Evolutionary conservation across 2,888 invertebrate genomes (phyloP), one percentile per base, ranked within the genome.

Genomic region (Criorhina ranunculi): DNA sequence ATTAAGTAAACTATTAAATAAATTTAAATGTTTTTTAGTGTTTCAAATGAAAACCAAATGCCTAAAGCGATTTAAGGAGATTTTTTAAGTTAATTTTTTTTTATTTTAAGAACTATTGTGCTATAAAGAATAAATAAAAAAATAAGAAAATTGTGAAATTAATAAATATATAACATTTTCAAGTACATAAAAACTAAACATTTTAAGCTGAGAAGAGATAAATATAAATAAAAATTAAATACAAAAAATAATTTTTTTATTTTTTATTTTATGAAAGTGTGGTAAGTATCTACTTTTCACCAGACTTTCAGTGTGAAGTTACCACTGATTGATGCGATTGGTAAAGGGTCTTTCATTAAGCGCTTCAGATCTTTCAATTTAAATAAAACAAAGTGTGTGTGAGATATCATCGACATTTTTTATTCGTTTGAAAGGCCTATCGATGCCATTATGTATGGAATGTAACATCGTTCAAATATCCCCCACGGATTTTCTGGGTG

Each of bases 31-130:
- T 12, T 12, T 49, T 12, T 46, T 49, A 62, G 44, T 24, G 12
- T 69, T 53, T 57, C n/a, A 72, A 51, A 59, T 31, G n/a, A 24
- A 12, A 79, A 53, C 53, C 42, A 67, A 73, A 55, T 60, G 67
- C 72, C 73, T 66, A 73, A 42, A 44, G 55, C 8, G 49, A 49
- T 60, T 37, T 9, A 35, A 17, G 24, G 57, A 11, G 31, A 51
- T 29, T 42, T 29, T 42, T 24, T 17, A 2, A 31, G 42, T 17
- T 51, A 12, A 42, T 72, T 51, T 49, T 19, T 33, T 59, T 40
- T 31, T 15, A 15, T 35, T 69, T 5, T 55, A 55, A 51, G 59
- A 46, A 29, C 37, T 49, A 59, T 33, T 51, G 60, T 40, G 31
- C 51, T 51, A 53, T 60, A 37, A 29, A 59, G n/a, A n/a, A 35